phyloP scores from a whole-genome alignment of 2,888 invertebrate genomes.

The Meteorus cinctellus region DNA sequence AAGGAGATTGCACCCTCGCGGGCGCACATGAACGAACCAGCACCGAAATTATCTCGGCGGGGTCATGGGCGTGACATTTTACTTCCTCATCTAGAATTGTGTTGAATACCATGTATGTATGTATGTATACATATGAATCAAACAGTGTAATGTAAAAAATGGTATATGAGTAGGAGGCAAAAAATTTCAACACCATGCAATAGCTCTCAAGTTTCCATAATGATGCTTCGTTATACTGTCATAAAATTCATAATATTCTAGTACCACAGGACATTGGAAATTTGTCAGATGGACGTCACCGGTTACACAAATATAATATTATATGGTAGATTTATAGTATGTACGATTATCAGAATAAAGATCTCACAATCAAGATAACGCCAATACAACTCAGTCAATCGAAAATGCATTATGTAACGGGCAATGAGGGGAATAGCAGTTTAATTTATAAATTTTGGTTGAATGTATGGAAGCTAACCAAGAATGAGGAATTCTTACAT shows the following conservation, averaged over 20 bases:
- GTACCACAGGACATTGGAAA: not conserved
- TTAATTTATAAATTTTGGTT: too few relatives aligned
- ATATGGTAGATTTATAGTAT: too few relatives aligned
- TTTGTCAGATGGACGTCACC: not conserved
- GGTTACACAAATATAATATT: not conserved
- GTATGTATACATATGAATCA: conserved; percentile 6
- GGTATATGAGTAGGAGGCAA: not conserved
- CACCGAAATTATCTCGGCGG: conserved; percentile 64
- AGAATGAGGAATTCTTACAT: too few relatives aligned
- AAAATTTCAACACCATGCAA: not conserved
- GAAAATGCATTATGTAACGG: too few relatives aligned
- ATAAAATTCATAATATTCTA: not conserved
- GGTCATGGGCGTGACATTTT: conserved; percentile 62
- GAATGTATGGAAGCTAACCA: too few relatives aligned
- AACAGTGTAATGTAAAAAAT: not conserved
- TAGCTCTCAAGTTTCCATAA: not conserved
- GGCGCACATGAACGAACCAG: conserved; percentile 48
- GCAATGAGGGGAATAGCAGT: too few relatives aligned
- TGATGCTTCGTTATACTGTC: conserved; percentile 21
- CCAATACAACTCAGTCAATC: too few relatives aligned
- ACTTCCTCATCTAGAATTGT: conserved; percentile 28
- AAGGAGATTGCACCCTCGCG: conserved; percentile 56
- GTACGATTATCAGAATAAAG: too few relatives aligned
- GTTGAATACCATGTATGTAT: conserved; percentile 24
- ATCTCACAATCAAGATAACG: too few relatives aligned